Evolutionary conservation across 1,140 invertebrate genomes (phyloP).

Genomic region (Trichoplusia ni): DNA sequence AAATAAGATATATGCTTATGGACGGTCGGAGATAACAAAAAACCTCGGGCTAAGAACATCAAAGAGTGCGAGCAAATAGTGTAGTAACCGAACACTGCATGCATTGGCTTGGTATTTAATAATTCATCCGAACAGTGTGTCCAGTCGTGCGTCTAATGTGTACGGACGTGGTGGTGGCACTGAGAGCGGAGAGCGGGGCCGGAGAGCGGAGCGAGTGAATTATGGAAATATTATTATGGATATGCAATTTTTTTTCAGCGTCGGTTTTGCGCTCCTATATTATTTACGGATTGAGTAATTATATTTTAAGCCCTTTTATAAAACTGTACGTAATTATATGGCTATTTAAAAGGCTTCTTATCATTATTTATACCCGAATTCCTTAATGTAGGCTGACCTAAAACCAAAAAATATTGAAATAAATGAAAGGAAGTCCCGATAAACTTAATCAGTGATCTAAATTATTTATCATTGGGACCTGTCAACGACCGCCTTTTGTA

Average conservation of each 20-base stretch:
- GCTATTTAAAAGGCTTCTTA: too few relatives aligned
- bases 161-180: constrained; percentile 48
- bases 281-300: too few relatives aligned
- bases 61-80: constrained; percentile 1
- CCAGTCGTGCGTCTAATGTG: constrained; percentile 61
- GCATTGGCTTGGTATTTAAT: constrained; percentile 63
- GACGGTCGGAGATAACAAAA: constrained; percentile 6
- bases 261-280: too few relatives aligned
- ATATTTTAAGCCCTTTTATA: too few relatives aligned
- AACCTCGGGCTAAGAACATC: neutral
- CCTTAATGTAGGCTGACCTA: too few relatives aligned
- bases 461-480: too few relatives aligned
- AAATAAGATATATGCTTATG: neutral
- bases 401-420: too few relatives aligned
- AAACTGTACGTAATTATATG: too few relatives aligned
- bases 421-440: too few relatives aligned
- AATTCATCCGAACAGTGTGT: constrained; percentile 62
- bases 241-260: neutral
- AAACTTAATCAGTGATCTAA: too few relatives aligned
- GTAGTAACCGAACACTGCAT: constrained; percentile 54
- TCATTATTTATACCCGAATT: too few relatives aligned
- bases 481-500: too few relatives aligned
- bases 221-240: neutral
- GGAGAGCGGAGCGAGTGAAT: constrained; percentile 3
- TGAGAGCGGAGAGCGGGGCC: constrained; percentile 36